Evolutionary conservation across 2,113 vertebrate genomes (phyloP).

Genomic region (Tinamus guttatus): DNA sequence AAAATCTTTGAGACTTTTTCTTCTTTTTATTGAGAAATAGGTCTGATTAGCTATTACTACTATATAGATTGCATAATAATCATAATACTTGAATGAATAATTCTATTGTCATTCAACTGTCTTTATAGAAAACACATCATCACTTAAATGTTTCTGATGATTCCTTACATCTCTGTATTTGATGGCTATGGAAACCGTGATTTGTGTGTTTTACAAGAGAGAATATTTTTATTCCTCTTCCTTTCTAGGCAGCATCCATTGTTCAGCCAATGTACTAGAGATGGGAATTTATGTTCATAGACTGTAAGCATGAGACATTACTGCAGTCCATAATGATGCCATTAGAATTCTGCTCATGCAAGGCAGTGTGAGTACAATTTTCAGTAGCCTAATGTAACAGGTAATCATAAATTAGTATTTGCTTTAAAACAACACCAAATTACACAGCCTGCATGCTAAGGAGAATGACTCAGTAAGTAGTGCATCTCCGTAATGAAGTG

Average conservation of each 20-base stretch:
- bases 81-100: constrained; percentile 22
- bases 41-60: background rate
- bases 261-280: constrained; percentile 52
- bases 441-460: constrained; percentile 73
- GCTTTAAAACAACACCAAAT: constrained; percentile 81
- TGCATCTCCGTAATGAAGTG: constrained; percentile 76
- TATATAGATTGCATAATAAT: constrained; percentile 63
- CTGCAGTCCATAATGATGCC: constrained; percentile 70
- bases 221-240: constrained; percentile 17
- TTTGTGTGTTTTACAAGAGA: constrained; percentile 47
- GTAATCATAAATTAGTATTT: constrained; percentile 88
- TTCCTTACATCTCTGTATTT: constrained; percentile 11
- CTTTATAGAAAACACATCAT: constrained; percentile 6
- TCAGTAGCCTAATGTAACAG: constrained; percentile 83
- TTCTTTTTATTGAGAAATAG: background rate
- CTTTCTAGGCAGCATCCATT: constrained; percentile 20
- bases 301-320: constrained; percentile 59
- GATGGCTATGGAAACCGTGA: background rate
- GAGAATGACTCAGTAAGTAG: constrained; percentile 72
- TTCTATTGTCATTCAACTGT: constrained; percentile 39
- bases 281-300: constrained; percentile 70
- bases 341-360: constrained; percentile 78
- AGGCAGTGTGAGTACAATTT: constrained; percentile 78
- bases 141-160: constrained; percentile 32
- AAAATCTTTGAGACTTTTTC: background rate